Evolutionary conservation across 2,888 invertebrate species (phyloP), one percentile per base, ranked within the genome.

Genomic region (Nymphalis urticae): DNA sequence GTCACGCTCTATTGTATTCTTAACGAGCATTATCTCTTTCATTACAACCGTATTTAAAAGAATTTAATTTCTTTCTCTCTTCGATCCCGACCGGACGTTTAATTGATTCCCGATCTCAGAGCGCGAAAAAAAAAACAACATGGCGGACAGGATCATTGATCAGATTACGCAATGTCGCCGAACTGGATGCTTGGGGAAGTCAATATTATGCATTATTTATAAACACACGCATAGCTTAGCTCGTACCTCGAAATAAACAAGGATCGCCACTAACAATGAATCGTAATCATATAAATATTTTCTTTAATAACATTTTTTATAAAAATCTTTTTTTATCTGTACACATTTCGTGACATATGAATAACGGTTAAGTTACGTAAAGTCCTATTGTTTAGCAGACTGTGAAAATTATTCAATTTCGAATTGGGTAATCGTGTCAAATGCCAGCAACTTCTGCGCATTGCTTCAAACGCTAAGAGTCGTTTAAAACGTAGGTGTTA

Each of bases 131-230:
- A 86, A 88, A 87, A 85, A 70, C 77, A 87, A 83, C 75, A 84
- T 82, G 85, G 83, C 82, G 69, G 81, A 78, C 85, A 81, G 86
- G 86, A 89, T 87, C 89, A 90, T 87, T 91, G 90, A 89, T 89
- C 87, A 87, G 87, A 90, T 91, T 90, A 88, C 88, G 86, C 88
- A 88, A 91, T 89, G 89, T 83, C 84, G 86, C 89, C 85, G 82
- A 87, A 91, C 92, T 88, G 91, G 90, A 87, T 88, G 81, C 80
- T 79, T 76, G 78, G 81, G 84, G 84, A 85, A 85, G 85, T 84
- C 82, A 82, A 82, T 83, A 82, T 78, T 81, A 86, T 90, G 85
- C 85, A 86, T 90, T 89, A 86, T 86, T 86, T 85, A 88, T 86
- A 80, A 85, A 83, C 81, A 79, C 69, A 75, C 77, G 75, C 77